Conservation (phyloP, 2,113 vertebrate genomes). For the Galemys pyrenaicus region DNA sequence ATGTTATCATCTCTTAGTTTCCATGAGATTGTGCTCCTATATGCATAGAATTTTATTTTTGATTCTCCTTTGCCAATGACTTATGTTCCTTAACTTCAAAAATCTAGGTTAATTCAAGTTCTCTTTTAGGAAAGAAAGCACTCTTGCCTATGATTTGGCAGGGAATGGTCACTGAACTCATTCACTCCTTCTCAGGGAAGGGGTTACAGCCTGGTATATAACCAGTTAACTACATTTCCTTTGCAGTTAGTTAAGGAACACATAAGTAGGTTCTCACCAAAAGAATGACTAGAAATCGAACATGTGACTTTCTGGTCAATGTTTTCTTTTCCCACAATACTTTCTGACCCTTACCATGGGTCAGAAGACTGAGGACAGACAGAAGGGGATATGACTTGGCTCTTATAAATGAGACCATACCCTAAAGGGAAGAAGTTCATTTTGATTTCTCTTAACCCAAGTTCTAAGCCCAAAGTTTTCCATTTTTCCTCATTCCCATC, state of each 20-base stretch:
- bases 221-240: neutral
- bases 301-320: neutral
- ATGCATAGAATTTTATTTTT: neutral
- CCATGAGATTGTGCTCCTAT: neutral
- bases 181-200: neutral
- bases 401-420: neutral
- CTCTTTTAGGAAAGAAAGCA: neutral
- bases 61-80: neutral
- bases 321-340: neutral
- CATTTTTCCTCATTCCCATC: neutral
- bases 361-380: neutral
- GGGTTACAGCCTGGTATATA: neutral
- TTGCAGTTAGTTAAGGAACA: neutral
- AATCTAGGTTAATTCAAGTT: neutral
- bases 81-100: constrained; percentile 24
- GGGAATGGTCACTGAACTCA: neutral
- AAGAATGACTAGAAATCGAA: neutral
- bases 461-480: neutral
- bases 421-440: neutral
- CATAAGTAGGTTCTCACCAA: neutral
- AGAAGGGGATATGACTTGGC: neutral
- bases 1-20: neutral
- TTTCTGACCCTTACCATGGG: neutral
- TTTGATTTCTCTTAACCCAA: neutral
- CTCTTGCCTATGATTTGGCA: neutral